Conservation (phyloP, 2,888 invertebrate genomes). For the Ophioninae sp. region DNA sequence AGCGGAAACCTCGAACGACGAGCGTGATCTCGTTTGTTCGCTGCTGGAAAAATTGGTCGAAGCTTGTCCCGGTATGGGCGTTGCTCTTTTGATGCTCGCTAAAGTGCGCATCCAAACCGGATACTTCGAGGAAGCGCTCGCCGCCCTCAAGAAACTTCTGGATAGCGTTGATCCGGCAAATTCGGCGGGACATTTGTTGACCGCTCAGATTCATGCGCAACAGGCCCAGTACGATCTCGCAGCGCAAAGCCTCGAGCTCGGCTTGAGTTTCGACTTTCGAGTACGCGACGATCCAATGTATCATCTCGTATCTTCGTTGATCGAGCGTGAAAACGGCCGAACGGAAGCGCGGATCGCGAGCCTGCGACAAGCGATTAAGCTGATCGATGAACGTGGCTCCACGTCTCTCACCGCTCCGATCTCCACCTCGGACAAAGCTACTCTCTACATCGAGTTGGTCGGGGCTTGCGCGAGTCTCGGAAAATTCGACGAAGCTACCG, state of each 20-base stretch:
- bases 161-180: slow-evolving; percentile 89
- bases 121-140: slow-evolving; percentile 87
- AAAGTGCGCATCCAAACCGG: slow-evolving; percentile 92
- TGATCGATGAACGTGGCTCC: slow-evolving; percentile 73
- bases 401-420: slow-evolving; percentile 58
- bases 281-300: slow-evolving; percentile 95
- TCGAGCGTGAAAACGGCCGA: slow-evolving; percentile 89
- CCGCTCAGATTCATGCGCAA: slow-evolving; percentile 92
- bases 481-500: slow-evolving; percentile 90
- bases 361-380: slow-evolving; percentile 88
- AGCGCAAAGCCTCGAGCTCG: slow-evolving; percentile 92
- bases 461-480: slow-evolving; percentile 87
- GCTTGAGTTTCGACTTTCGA: slow-evolving; percentile 95
- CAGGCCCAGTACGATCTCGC: slow-evolving; percentile 89
- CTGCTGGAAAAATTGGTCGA: slow-evolving; percentile 87
- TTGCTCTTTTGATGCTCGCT: slow-evolving; percentile 87
- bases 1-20: slow-evolving; percentile 46
- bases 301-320: slow-evolving; percentile 92
- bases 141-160: slow-evolving; percentile 87
- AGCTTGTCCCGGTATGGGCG: slow-evolving; percentile 91
- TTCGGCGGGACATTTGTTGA: slow-evolving; percentile 91
- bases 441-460: slow-evolving; percentile 93
- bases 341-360: slow-evolving; percentile 88
- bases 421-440: slow-evolving; percentile 88
- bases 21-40: slow-evolving; percentile 65